Evolutionary conservation across 2,888 invertebrate species (phyloP), one percentile per base, ranked within the genome.

Genomic region (Zootermopsis nevadensis): DNA sequence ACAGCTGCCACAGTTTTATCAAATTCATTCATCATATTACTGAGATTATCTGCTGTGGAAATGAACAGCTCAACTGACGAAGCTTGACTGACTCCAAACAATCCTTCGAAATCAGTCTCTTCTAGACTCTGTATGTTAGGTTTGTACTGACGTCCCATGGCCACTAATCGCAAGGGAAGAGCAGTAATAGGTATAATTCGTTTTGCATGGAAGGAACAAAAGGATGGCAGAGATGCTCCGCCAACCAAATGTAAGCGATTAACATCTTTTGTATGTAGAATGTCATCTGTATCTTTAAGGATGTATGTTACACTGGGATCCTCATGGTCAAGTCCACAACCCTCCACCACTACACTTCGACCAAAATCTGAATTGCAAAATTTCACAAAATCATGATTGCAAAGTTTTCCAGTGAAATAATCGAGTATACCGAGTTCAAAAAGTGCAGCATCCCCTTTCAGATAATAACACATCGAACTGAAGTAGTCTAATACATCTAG

Each of bases 321-420:
- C 3, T 91, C 90, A 69, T 93, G 92, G 87, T 93, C 90, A 53
- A 90, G 87, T 2, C 94, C 94, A 86, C 94, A 92, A 77, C 95
- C 96, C 90, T 97, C 96, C 10, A 95, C 90, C 6, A 97, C 90
- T 2, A 95, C 89, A 87, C 94, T 95, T 82, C 94, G 93, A 8
- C 93, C 92, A 89, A 97, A 96, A 89, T 97, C 96, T 0, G 96
- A 92, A 88, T 95, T 96, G 0, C 94, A 93, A 86, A 95, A 93
- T 87, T 93, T 93, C 0, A 91, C 88, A 87, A 93, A 95, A n/a
- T 91, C 89, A 22, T 89, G 88, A 0, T 91, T 89, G 33, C 90
- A 89, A 10, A 92, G 87, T 81, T 89, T 88, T 80, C 90, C 87
- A 1, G 89, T 88, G 83, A 93, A 91, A 87, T 91, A 91, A 88